These are phyloP conservation scores for Periophthalmodon schlosseri DNA, from an alignment of 2,113 vertebrate species.

Conservation along the genomic window DNA sequence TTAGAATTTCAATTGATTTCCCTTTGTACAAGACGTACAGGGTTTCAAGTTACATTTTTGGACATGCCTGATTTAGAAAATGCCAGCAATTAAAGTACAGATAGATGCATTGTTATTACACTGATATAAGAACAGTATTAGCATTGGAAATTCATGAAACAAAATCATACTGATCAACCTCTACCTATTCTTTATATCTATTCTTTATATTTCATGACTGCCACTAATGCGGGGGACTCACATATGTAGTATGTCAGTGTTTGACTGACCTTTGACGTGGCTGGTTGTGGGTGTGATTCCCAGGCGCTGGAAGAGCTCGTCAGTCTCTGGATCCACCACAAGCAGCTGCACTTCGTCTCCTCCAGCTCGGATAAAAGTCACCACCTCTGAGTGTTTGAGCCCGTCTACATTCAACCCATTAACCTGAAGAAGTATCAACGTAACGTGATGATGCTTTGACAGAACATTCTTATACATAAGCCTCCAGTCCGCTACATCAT, in stretches of 20 bases:
- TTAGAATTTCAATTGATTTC: background rate
- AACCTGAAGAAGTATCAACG: constrained; percentile 75
- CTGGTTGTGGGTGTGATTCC: constrained; percentile 80
- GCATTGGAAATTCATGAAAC: too few relatives aligned
- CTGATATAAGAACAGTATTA: background rate
- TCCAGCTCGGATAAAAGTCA: constrained; percentile 82
- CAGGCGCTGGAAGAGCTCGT: constrained; percentile 85
- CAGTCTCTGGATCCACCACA: constrained; percentile 88
- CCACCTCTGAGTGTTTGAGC: constrained; percentile 88
- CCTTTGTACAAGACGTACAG: background rate
- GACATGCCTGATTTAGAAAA: background rate
- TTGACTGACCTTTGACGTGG: constrained; percentile 81
- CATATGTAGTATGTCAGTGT: background rate
- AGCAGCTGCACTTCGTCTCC: constrained; percentile 83
- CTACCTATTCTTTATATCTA: too few relatives aligned
- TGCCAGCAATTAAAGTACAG: background rate
- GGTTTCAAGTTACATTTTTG: background rate
- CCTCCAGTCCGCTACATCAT: background rate
- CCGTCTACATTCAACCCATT: constrained; percentile 85
- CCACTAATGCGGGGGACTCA: too few relatives aligned
- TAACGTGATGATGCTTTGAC: background rate
- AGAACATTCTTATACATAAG: background rate
- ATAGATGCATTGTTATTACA: background rate
- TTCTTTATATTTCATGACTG: too few relatives aligned
- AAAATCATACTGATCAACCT: too few relatives aligned